Base-by-base conservation (phyloP, 2,888 invertebrate species). In the Thymelicus sylvestris region DNA sequence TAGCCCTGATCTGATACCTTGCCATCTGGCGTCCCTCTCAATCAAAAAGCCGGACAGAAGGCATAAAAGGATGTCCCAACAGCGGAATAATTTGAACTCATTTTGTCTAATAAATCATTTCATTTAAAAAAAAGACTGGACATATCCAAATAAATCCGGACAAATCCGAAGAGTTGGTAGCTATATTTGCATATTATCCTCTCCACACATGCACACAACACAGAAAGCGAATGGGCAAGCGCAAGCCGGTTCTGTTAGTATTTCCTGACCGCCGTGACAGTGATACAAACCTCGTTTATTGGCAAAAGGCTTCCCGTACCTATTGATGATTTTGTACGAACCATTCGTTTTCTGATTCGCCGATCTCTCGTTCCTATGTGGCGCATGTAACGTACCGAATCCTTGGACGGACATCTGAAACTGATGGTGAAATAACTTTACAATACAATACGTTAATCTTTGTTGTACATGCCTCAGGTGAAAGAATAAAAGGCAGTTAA, bases 261-360 rank as follows among this genome's bases (percentile, higher is more conserved):
- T 52, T 70, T 59, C 65, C 70, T 70, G 70, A 50, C 48, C 38
- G 13, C 19, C 6, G 41, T 39, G 57, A 61, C 38, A 62, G 55
- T 66, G 55, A 31, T 77, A 77, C 75, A 50, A 74, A 78, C 76
- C 75, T 77, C 75, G 75, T 74, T 74, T 75, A 72, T 67, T 76
- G 60, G 78, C 74, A 76, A 77, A 77, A 67, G 76, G 76, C 74
- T 76, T 77, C 66, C 71, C 74, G 71, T 76, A 75, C 73, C 76
- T 78, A 75, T 82, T 82, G 59, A 81, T 73, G 70, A 82, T 79
- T 77, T 83, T 83, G 73, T 77, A 81, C 61, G 80, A 77, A 67
- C 80, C 82, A 69, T 80, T 76, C 12, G 83, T 81, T 24, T 75
- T 75, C 38, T 77, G 79, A 66, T 71, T 71, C 55, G 71, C 66